Conservation (phyloP, 2,888 invertebrate genomes). For the Caenorhabditis becei region DNA sequence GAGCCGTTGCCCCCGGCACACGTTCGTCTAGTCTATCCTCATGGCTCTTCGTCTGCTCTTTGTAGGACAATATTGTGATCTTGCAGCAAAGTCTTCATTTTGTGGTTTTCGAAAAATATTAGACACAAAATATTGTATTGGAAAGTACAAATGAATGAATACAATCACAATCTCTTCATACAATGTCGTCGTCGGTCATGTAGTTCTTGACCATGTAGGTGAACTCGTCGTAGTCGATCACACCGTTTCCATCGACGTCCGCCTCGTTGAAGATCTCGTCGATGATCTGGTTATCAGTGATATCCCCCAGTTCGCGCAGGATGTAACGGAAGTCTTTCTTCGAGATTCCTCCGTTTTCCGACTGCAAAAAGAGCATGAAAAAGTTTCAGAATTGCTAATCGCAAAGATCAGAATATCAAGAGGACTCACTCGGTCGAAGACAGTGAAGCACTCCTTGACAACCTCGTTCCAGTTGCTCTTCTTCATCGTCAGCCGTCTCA, state of each 20-base stretch:
- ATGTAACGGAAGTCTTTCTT: conserved; percentile 79
- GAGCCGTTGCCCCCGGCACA: background rate
- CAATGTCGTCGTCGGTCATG: conserved; percentile 80
- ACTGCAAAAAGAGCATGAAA: conserved; percentile 63
- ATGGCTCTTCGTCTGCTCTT: background rate
- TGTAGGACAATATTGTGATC: background rate
- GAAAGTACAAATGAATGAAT: too few relatives aligned
- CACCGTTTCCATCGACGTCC: conserved; percentile 80
- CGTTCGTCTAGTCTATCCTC: background rate
- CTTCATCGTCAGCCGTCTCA: conserved; percentile 78
- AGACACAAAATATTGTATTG: too few relatives aligned
- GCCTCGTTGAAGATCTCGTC: conserved; percentile 79
- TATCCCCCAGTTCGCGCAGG: conserved; percentile 79
- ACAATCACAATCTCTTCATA: conserved; percentile 13
- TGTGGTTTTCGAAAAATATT: too few relatives aligned
- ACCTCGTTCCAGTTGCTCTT: conserved; percentile 80
- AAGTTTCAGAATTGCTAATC: background rate
- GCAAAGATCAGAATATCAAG: background rate
- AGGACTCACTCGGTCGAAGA: conserved; percentile 77
- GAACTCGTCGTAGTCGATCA: conserved; percentile 81
- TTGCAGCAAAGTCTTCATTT: background rate
- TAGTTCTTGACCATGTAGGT: conserved; percentile 80
- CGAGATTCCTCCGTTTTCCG: conserved; percentile 77
- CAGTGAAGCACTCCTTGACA: conserved; percentile 78
- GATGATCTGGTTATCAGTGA: conserved; percentile 77